phyloP scores from a whole-genome alignment of 2,888 invertebrate genomes.

The Callyntrura guangdongensis region DNA sequence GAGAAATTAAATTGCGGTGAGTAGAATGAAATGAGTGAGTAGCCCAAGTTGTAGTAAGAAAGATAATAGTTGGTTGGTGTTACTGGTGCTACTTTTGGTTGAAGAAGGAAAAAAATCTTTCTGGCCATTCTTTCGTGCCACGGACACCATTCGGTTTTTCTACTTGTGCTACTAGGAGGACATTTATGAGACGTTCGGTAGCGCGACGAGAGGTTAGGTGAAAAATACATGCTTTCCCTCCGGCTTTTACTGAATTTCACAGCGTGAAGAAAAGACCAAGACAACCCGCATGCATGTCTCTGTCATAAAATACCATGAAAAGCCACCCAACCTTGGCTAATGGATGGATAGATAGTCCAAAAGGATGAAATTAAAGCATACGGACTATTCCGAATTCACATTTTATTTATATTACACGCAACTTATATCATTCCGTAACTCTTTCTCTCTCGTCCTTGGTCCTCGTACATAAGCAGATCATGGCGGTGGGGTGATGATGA shows the following conservation, averaged over 20 bases:
- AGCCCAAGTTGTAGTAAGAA: conserved; percentile 8
- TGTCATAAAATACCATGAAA: conserved; percentile 75
- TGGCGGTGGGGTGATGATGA: conserved; percentile 55
- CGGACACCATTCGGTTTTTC: conserved; percentile 21
- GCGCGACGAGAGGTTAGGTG: conserved; percentile 47
- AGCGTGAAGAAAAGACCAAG: conserved; percentile 64
- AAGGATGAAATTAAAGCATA: conserved; percentile 75
- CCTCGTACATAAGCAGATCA: conserved; percentile 30
- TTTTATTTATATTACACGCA: conserved; percentile 38
- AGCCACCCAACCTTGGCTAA: conserved; percentile 76
- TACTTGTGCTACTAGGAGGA: conserved; percentile 1
- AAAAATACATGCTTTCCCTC: conserved; percentile 73
- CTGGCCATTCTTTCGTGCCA: background rate
- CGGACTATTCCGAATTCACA: conserved; percentile 60
- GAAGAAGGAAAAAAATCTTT: background rate
- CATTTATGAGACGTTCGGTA: conserved; percentile 19
- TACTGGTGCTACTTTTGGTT: background rate
- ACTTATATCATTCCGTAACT: conserved; percentile 35
- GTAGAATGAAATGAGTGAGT: conserved; percentile 18
- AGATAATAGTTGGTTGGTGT: conserved; percentile 23
- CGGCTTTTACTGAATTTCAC: conserved; percentile 60
- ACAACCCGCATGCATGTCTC: conserved; percentile 67
- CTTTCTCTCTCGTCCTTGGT: background rate
- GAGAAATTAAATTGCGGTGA: conserved; percentile 56
- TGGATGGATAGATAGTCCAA: conserved; percentile 74